These are phyloP conservation scores for Acanthornis magna DNA, from an alignment of 2,797 vertebrate species.

Conservation along the genomic window DNA sequence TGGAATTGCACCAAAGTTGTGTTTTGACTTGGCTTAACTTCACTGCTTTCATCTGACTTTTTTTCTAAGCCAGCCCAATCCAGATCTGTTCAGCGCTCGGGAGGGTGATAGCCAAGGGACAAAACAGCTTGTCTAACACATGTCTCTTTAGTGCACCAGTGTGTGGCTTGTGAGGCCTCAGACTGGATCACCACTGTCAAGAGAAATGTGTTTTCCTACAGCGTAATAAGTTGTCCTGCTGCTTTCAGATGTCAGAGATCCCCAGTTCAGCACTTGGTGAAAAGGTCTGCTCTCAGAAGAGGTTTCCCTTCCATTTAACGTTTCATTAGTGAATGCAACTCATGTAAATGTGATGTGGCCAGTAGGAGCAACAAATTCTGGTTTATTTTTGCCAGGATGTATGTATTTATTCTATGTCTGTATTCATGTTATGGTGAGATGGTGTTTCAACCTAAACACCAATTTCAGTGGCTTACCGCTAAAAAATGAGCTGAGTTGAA, in stretches of 20 bases:
- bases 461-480: slow-evolving; percentile 34
- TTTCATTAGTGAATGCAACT: slow-evolving; percentile 15
- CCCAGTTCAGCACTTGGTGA: slow-evolving; percentile 46
- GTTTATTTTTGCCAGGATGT: slow-evolving; percentile 45
- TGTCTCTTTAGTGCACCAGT: slow-evolving; percentile 71
- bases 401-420: slow-evolving; percentile 40
- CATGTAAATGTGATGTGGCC: slow-evolving; percentile 5
- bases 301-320: slow-evolving; percentile 30
- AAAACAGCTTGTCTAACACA: slow-evolving; percentile 73
- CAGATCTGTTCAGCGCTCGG: slow-evolving; percentile 67
- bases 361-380: slow-evolving; percentile 34
- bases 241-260: slow-evolving; percentile 66
- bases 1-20: slow-evolving; percentile 50
- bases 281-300: slow-evolving; percentile 46
- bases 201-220: slow-evolving; percentile 67
- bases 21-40: slow-evolving; percentile 66
- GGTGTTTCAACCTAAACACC: slow-evolving; percentile 38
- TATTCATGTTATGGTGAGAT: slow-evolving; percentile 31
- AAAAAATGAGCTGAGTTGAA: slow-evolving; percentile 59
- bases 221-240: slow-evolving; percentile 51
- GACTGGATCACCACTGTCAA: slow-evolving; percentile 66
- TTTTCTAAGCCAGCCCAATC: slow-evolving; percentile 72
- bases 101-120: slow-evolving; percentile 66
- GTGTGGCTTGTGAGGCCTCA: slow-evolving; percentile 60
- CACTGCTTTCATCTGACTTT: slow-evolving; percentile 71